Evolutionary conservation across 2,113 vertebrate genomes (phyloP).

Genomic region (Physeter macrocephalus): DNA sequence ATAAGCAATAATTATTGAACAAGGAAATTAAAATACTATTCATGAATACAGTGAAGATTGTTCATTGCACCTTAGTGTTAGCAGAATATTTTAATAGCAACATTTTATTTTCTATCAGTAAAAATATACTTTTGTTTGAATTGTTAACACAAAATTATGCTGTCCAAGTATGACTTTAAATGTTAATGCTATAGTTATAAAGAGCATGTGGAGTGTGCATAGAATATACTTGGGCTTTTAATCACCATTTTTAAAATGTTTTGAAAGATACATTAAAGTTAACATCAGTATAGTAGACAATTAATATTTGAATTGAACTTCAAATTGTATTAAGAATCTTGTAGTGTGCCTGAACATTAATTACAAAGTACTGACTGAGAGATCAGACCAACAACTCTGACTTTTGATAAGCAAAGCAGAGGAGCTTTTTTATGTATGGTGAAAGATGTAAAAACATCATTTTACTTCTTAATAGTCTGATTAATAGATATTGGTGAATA

Average conservation of each 20-base stretch:
- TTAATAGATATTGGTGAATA: neutral
- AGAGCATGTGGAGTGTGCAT: neutral
- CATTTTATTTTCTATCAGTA: neutral
- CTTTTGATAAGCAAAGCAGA: conserved; percentile 9
- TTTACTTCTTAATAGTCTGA: conserved; percentile 25
- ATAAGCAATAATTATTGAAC: neutral
- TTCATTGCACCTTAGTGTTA: neutral
- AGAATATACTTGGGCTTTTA: neutral
- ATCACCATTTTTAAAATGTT: neutral
- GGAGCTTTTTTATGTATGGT: neutral
- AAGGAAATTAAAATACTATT: neutral
- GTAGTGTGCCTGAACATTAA: neutral
- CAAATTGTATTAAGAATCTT: neutral
- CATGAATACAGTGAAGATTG: neutral
- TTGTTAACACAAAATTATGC: neutral
- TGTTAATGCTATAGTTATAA: neutral
- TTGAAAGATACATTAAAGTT: neutral
- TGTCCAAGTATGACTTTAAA: neutral
- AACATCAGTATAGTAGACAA: neutral
- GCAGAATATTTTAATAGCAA: neutral
- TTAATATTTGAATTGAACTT: conserved; percentile 26
- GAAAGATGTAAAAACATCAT: neutral
- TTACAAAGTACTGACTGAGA: conserved; percentile 2
- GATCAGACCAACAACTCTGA: neutral
- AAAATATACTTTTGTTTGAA: conserved; percentile 1